Evolutionary conservation across 2,888 invertebrate species (phyloP).

Genomic region (Notodonta dromedarius): DNA sequence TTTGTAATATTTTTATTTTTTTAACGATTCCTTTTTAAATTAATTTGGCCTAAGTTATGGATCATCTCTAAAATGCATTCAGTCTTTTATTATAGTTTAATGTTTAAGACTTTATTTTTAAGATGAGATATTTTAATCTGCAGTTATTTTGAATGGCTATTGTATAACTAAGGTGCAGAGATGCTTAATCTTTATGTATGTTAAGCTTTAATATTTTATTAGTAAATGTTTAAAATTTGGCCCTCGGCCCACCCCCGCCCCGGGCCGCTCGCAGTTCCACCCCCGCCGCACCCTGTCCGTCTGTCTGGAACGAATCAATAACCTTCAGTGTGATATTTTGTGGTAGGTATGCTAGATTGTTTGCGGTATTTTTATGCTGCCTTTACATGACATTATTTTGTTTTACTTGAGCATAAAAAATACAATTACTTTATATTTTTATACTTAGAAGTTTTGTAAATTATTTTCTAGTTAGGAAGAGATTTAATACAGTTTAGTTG

Average conservation of each 20-base stretch:
- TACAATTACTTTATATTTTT: conserved; percentile 78
- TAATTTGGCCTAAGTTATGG: conserved; percentile 78
- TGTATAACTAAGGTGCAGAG: conserved; percentile 83
- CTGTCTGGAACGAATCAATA: conserved; percentile 51
- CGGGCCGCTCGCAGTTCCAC: conserved; percentile 37
- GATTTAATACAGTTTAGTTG: conserved; percentile 56
- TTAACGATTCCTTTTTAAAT: conserved; percentile 50
- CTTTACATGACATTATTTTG: conserved; percentile 60
- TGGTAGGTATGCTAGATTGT: conserved; percentile 73
- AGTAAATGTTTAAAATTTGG: conserved; percentile 82
- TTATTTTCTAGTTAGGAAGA: conserved; percentile 74
- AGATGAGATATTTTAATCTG: conserved; percentile 84
- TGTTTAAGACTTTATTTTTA: conserved; percentile 82
- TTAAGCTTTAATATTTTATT: conserved; percentile 85
- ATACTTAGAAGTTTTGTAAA: conserved; percentile 77
- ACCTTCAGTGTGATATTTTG: conserved; percentile 79
- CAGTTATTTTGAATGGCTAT: conserved; percentile 84
- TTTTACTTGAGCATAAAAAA: conserved; percentile 62
- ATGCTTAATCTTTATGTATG: conserved; percentile 85
- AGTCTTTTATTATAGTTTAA: conserved; percentile 79
- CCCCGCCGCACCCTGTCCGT: conserved; percentile 36
- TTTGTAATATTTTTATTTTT: conserved; percentile 52
- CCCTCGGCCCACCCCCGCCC: conserved; percentile 63
- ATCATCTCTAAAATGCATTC: conserved; percentile 65
- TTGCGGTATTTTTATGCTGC: conserved; percentile 71